Base-by-base conservation (phyloP, 1,140 invertebrate genomes). In the Heliconius nattereri region DNA sequence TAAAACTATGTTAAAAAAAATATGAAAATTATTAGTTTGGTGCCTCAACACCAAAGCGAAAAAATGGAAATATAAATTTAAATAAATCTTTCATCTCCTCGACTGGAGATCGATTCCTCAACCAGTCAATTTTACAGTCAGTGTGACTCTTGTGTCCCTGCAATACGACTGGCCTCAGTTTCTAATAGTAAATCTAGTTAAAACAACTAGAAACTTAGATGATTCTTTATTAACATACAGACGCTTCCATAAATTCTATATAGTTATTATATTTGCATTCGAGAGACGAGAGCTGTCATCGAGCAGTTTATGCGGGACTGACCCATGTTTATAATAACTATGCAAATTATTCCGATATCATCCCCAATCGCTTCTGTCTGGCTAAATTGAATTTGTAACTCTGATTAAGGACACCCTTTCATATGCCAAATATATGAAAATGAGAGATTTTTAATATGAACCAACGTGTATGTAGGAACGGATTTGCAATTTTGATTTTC, bases 321-420 rank as follows among this genome's bases (percentile, higher is more conserved):
- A 91, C 88, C 91, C 89, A 87, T 92, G 91, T 91, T 90, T 92
- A 92, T 90, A 92, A 94, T 94, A 92, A 91, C 90, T 91, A 94
- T 92, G 91, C 91, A 92, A 94, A 94, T 94, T 89, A 90, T 90
- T 89, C 87, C 86, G 87, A 92, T 92, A 92, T 82, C 87, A 82
- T 84, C 86, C 89, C 88, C 89, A 90, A 91, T 91, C 87, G 86
- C 78, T 78, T 84, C 81, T 83, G 85, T 80, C 85, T 81, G 84
- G 83, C 82, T 85, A 90, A 92, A 92, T 92, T 92, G 85, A 94
- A 92, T 94, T 92, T 91, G 91, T 92, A 92, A 90, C 91, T 92
- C 88, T 89, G 88, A 92, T 94, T 94, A 93, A 92, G 85, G 85
- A 81, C 81, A 86, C 87, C 86, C 87, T 90, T 92, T 87, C 86